Evolutionary conservation across 2,797 vertebrate species (phyloP), one percentile per base, ranked within the genome.

Genomic region (Peromyscus aztecus): DNA sequence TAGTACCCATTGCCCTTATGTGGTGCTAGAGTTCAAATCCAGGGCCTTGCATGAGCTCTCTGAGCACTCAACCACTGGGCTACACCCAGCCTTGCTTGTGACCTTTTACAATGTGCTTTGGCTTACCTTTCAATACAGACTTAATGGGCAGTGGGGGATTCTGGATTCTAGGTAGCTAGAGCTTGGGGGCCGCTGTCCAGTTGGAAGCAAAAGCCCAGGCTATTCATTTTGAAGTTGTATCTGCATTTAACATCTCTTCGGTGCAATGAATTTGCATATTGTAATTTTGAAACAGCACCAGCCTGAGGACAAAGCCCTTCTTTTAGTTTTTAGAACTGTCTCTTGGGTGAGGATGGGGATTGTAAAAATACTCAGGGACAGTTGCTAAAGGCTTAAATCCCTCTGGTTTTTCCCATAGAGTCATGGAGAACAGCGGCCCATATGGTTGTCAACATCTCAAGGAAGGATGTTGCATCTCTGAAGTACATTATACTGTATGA

Each of bases 161-260:
- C 43, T 76, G 27, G 46, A 40, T 92, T 80, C 57, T 52, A 16
- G 13, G 19, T 46, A 34, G 73, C 17, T 14, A 49, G 49, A 23
- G 14, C 34, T 90, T 61, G n/a, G 91, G 12, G 27, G 29, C 2
- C 88, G 31, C 13, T 37, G 34, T 65, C 34, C n/a, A 57, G 49
- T 17, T 55, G 37, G 21, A 85, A 85, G 23, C 3, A 5, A 85
- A 4, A n/a, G 65, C 19, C 2, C 10, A 57, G 77, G 3, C 4
- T 29, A 78, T 29, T 80, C 13, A 55, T 23, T 57, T 65, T 61
- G 29, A 86, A 93, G 19, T 19, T 78, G 21, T 86, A 23, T 49
- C 88, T 82, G 73, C n/a, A 63, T 71, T 84, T 40, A 67, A 52
- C n/a, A 46, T 69, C 83, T n/a, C 46, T n/a, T 69, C 16, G 83